These are phyloP conservation scores for Beroe forskalii DNA, from an alignment of 37 sponge, comb jelly and placozoan genomes.

Conservation along the genomic window DNA sequence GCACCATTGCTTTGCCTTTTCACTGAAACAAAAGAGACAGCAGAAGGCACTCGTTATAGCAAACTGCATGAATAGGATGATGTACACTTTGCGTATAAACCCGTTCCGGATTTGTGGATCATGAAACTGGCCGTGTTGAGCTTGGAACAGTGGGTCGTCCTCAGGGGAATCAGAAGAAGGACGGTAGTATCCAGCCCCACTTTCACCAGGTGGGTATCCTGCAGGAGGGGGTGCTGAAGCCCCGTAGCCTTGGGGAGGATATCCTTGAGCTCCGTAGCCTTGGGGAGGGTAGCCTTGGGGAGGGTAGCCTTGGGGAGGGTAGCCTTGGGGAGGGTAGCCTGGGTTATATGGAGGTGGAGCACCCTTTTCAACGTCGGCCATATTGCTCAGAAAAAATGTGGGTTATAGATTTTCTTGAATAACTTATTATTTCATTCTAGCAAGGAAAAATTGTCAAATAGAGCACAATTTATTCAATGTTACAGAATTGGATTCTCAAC, in stretches of 20 bases:
- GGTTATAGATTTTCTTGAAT: too few species aligned
- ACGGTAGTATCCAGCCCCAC: not conserved
- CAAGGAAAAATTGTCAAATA: too few species aligned
- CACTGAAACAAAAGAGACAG: conserved; percentile 19
- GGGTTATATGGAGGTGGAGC: conserved; percentile 21
- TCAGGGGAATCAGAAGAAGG: not conserved
- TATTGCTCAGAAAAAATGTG: not conserved
- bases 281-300: conserved; percentile 16
- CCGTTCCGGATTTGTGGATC: not conserved
- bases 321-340: not conserved
- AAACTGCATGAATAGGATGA: conserved; percentile 46
- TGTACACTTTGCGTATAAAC: conserved; percentile 30
- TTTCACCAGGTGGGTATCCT: conserved; percentile 26
- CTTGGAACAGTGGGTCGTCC: conserved; percentile 15
- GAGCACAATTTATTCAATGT: too few species aligned
- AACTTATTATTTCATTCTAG: too few species aligned
- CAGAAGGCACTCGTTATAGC: conserved; percentile 9
- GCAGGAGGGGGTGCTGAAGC: not conserved
- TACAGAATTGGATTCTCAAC: too few species aligned
- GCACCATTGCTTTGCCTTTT: conserved; percentile 16
- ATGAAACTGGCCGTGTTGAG: not conserved
- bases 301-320: conserved; percentile 18
- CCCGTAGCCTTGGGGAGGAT: conserved; percentile 13
- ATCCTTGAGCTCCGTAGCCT: not conserved
- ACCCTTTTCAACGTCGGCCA: conserved; percentile 31